These are phyloP conservation scores for Calameuta pallipes DNA, from an alignment of 2,888 invertebrate species.

Conservation along the genomic window DNA sequence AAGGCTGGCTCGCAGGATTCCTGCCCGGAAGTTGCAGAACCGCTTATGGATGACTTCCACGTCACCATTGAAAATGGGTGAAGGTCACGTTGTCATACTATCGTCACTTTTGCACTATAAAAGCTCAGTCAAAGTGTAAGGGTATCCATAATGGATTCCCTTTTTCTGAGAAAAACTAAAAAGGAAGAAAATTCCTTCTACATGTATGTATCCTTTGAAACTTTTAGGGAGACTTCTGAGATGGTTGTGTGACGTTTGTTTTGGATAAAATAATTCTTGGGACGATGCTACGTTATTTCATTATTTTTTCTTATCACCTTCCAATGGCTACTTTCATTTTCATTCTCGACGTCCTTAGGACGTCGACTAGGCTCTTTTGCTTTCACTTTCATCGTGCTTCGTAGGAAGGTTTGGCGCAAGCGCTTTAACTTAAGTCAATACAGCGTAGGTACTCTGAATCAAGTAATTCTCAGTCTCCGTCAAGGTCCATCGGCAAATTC, in stretches of 20 bases:
- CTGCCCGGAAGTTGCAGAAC: not conserved
- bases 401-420: conserved; percentile 26
- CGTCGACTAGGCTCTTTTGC: not conserved
- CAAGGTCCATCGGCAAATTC: not conserved
- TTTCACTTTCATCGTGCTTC: conserved; percentile 1
- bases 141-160: not conserved
- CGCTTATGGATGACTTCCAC: not conserved
- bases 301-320: not conserved
- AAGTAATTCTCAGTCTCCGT: not conserved
- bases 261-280: not conserved
- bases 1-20: not conserved
- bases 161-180: not conserved
- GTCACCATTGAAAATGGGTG: not conserved
- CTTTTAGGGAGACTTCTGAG: not conserved
- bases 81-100: not conserved
- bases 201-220: not conserved
- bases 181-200: not conserved
- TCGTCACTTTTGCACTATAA: not conserved
- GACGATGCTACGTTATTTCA: not conserved
- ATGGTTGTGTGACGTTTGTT: not conserved
- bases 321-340: not conserved
- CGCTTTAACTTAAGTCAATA: conserved; percentile 40
- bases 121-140: not conserved
- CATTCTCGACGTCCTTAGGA: not conserved
- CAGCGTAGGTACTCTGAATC: not conserved